phyloP scores from a whole-genome alignment of 2,888 invertebrate genomes.

The Melieria omissa region DNA sequence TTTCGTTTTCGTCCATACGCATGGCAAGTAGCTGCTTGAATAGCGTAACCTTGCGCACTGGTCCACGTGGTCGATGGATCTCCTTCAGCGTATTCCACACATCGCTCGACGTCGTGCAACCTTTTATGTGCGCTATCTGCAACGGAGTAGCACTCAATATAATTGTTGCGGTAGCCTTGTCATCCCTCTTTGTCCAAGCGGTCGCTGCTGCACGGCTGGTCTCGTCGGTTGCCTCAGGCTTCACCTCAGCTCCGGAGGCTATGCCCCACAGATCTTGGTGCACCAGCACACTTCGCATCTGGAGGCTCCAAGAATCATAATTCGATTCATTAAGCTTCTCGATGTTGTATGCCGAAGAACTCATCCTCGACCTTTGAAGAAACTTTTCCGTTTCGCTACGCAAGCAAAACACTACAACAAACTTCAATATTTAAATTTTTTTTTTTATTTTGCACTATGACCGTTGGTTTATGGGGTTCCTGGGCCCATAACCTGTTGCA shows the following conservation, averaged over 20 bases:
- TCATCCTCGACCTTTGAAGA: too few relatives aligned
- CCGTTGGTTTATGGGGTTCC: too few relatives aligned
- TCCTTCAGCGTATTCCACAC: slow-evolving; percentile 32
- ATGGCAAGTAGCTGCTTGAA: slow-evolving; percentile 35
- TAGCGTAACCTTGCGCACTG: slow-evolving; percentile 35
- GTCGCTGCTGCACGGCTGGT: background rate
- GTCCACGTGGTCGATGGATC: slow-evolving; percentile 31
- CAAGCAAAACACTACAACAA: too few relatives aligned
- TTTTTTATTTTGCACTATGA: too few relatives aligned
- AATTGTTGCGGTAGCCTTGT: slow-evolving; percentile 40
- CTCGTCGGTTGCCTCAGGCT: slow-evolving; percentile 5
- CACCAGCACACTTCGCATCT: slow-evolving; percentile 27
- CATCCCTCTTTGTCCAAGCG: slow-evolving; percentile 31
- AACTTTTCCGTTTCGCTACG: too few relatives aligned
- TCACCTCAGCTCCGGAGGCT: slow-evolving; percentile 16
- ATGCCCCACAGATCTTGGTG: slow-evolving; percentile 31
- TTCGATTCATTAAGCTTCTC: slow-evolving; percentile 19
- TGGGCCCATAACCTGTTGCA: too few relatives aligned
- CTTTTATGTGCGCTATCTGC: slow-evolving; percentile 31
- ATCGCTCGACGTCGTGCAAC: slow-evolving; percentile 30
- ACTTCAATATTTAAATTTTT: too few relatives aligned
- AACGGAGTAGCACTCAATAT: slow-evolving; percentile 37
- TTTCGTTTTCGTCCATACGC: slow-evolving; percentile 16
- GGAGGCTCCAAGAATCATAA: slow-evolving; percentile 38
- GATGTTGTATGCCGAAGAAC: too few relatives aligned